phyloP scores from a whole-genome alignment of 2,888 invertebrate species.

The Xestia rhomboidea region DNA sequence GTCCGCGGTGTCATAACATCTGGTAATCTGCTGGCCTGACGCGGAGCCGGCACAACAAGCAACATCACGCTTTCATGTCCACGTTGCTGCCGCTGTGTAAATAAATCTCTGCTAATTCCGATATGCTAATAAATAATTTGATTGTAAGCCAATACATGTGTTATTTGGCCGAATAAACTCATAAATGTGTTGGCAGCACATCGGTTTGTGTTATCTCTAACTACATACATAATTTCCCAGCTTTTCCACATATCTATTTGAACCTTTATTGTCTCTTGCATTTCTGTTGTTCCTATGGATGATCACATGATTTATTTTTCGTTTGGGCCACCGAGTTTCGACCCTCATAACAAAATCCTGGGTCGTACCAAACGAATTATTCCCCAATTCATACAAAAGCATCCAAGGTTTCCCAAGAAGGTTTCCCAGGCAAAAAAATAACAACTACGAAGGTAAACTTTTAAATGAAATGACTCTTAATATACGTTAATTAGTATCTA shows the following conservation, averaged over 20 bases:
- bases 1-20: conserved; percentile 74
- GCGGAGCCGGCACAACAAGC: conserved; percentile 61
- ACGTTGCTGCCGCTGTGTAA: conserved; percentile 67
- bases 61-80: conserved; percentile 72
- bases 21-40: conserved; percentile 58
- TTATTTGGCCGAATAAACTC: conserved; percentile 53
- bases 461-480: neutral
- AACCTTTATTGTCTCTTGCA: neutral
- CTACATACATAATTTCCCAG: conserved; percentile 30
- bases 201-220: conserved; percentile 16
- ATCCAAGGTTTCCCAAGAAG: neutral
- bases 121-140: conserved; percentile 68
- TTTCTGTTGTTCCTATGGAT: neutral
- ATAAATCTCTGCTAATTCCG: conserved; percentile 69
- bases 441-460: neutral
- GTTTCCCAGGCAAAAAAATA: neutral
- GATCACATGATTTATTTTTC: neutral
- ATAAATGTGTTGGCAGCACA: conserved; percentile 44
- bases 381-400: neutral
- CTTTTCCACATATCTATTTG: neutral
- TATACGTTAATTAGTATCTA: conserved; percentile 7
- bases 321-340: too few species aligned
- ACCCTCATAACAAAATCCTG: too few species aligned
- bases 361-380: neutral
- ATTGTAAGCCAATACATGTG: conserved; percentile 62